Conservation (phyloP, 2,888 invertebrate genomes). For the Apamea anceps region DNA sequence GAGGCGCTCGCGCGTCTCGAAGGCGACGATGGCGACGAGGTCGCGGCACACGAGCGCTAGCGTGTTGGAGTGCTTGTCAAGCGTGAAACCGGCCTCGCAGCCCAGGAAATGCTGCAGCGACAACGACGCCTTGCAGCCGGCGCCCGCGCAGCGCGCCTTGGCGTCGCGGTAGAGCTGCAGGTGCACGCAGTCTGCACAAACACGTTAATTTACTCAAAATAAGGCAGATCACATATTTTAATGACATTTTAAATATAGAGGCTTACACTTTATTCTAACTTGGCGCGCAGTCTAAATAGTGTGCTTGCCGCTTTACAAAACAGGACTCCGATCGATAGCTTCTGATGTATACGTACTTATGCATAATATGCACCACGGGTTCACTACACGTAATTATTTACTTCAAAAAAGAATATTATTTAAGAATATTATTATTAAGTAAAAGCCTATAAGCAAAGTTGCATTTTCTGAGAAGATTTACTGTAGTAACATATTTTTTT, state of each 20-base stretch:
- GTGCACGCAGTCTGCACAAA: conserved; percentile 94
- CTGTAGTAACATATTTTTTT: too few relatives aligned
- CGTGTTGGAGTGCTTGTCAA: conserved; percentile 97
- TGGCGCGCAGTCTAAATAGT: not conserved
- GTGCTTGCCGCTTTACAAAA: not conserved
- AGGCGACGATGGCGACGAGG: conserved; percentile 95
- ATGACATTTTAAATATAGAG: not conserved
- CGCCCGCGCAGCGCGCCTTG: conserved; percentile 90
- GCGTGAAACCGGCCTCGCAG: conserved; percentile 95
- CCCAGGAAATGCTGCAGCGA: conserved; percentile 96
- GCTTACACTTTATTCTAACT: not conserved
- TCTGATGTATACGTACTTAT: not conserved
- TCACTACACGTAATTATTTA: not conserved
- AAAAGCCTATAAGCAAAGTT: too few relatives aligned
- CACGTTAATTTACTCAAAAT: not conserved
- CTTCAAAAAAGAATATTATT: not conserved
- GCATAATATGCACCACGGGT: not conserved
- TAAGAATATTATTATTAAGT: not conserved
- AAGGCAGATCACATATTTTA: not conserved
- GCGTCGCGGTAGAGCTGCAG: conserved; percentile 96
- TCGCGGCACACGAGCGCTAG: conserved; percentile 97
- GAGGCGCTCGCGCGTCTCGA: conserved; percentile 95
- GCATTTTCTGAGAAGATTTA: too few relatives aligned
- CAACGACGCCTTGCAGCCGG: conserved; percentile 94
- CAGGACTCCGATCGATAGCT: not conserved